A percentile compares a stretch with the other conserved stretches of the same genome.
These are phyloP conservation scores for Glossophaga mutica DNA, from an alignment of 2,797 vertebrate genomes.

Conservation along the genomic window DNA sequence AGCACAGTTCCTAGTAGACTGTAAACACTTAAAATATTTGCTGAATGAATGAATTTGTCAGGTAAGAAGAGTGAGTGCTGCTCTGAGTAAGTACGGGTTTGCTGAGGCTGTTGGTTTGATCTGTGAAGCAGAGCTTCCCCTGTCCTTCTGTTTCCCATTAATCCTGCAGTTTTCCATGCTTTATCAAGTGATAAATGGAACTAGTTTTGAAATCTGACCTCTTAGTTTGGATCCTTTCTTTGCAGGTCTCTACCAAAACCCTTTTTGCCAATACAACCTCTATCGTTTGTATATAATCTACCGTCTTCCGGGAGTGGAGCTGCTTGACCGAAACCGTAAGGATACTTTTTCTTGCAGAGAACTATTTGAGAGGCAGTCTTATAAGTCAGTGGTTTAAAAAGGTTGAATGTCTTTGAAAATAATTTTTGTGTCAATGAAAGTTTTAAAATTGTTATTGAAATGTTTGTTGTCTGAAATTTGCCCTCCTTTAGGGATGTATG, in stretches of 20 bases:
- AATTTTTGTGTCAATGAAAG: background rate
- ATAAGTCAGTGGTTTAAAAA: background rate
- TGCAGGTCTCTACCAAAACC: slow-evolving; percentile 88
- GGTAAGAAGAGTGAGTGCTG: background rate
- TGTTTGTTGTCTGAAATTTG: background rate
- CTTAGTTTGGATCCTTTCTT: slow-evolving; percentile 54
- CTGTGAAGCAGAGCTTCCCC: background rate
- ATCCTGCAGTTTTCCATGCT: background rate
- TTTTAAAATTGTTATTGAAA: background rate
- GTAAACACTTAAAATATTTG: background rate
- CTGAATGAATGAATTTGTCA: background rate
- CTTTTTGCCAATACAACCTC: slow-evolving; percentile 81
- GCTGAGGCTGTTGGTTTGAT: background rate
- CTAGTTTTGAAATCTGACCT: slow-evolving; percentile 1
- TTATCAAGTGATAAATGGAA: background rate
- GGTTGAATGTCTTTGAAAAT: background rate
- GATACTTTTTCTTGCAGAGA: slow-evolving; percentile 39
- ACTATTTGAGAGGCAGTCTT: background rate
- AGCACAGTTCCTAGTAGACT: background rate
- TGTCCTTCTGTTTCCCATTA: background rate
- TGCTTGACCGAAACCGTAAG: slow-evolving; percentile 85
- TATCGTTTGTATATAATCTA: slow-evolving; percentile 84
- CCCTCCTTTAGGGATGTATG: background rate
- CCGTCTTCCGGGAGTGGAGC: slow-evolving; percentile 81
- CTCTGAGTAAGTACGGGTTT: background rate